Conservation (phyloP, 2,113 vertebrate species). For the Petaurus breviceps region DNA sequence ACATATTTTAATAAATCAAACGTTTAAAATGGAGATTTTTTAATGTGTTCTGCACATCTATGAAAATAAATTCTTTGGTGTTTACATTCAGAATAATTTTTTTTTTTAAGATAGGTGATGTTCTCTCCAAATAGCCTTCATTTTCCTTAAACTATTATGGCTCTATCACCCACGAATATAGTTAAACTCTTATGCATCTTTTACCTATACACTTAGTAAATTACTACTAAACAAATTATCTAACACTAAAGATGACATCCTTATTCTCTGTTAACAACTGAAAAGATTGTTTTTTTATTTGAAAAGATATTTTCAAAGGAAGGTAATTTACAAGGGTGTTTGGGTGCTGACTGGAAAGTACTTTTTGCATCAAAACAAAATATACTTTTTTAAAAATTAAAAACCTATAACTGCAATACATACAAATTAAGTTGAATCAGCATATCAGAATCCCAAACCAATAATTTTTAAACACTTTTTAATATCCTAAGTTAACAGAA, state of each 20-base stretch:
- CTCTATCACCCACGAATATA: not conserved
- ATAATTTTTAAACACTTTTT: constrained; percentile 56
- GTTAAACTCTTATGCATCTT: not conserved
- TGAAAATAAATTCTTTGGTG: not conserved
- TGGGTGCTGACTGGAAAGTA: not conserved
- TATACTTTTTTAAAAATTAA: not conserved
- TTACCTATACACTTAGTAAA: too few species aligned
- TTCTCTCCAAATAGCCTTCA: not conserved
- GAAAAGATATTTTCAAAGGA: not conserved
- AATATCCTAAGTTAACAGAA: constrained; percentile 62
- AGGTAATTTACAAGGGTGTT: not conserved
- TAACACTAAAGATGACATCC: not conserved
- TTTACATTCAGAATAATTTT: not conserved
- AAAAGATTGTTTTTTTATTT: not conserved
- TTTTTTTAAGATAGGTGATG: not conserved
- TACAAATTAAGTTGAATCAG: constrained; percentile 51
- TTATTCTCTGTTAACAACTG: not conserved
- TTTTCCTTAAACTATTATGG: not conserved
- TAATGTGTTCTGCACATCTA: not conserved
- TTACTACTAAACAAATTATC: not conserved
- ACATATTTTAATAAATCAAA: not conserved
- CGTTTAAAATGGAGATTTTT: not conserved
- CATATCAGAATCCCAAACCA: constrained; percentile 68
- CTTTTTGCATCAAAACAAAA: not conserved
- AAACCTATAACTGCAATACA: too few species aligned